These are phyloP conservation scores for Chloebia gouldiae DNA, from an alignment of 2,113 vertebrate species.

Conservation along the genomic window DNA sequence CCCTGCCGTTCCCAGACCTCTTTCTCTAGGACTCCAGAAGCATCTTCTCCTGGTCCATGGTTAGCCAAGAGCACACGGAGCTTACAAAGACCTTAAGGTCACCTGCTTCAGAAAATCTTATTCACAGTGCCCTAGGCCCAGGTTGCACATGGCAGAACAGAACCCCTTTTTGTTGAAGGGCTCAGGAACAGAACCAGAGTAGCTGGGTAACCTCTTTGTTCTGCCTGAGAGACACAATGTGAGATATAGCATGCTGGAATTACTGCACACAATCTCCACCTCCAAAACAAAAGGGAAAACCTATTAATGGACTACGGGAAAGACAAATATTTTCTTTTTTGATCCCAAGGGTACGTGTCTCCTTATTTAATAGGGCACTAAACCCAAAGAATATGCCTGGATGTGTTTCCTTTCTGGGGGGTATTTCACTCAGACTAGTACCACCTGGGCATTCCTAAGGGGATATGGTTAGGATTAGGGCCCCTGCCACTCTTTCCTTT, in stretches of 20 bases:
- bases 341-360: neutral
- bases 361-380: neutral
- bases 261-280: neutral
- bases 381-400: neutral
- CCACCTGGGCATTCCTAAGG: neutral
- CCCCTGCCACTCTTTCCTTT: neutral
- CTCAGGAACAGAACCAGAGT: neutral
- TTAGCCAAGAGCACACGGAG: neutral
- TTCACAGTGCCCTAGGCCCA: neutral
- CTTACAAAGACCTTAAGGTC: neutral
- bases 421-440: neutral
- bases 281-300: neutral
- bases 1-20: neutral
- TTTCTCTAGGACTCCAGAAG: neutral
- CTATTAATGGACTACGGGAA: neutral
- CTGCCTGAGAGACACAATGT: rapidly evolving
- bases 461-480: neutral
- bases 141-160: neutral
- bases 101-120: neutral
- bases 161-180: neutral
- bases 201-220: neutral
- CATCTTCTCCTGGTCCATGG: neutral
- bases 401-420: neutral
- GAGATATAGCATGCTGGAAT: neutral
- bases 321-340: neutral